A percentile compares a stretch with the other conserved stretches of the same genome.
Conservation (phyloP, 1,140 invertebrate species). For the Pseudomyrmex dendroicus region DNA sequence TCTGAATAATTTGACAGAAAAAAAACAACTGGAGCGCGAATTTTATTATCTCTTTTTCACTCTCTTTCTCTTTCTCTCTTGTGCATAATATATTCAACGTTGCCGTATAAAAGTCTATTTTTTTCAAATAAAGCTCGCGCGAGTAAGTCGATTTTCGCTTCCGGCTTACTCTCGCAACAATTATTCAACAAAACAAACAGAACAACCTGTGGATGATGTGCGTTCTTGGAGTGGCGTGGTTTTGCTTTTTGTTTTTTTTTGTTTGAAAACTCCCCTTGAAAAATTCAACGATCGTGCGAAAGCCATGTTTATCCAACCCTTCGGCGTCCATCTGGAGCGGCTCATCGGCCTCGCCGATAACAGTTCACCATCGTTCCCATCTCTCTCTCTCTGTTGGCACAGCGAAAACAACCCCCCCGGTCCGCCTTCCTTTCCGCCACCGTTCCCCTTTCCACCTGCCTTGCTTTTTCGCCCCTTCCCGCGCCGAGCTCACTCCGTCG, state of each 20-base stretch:
- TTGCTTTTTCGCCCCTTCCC: conserved; percentile 39
- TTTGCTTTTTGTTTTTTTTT: neutral
- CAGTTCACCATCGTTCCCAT: neutral
- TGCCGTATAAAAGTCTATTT: neutral
- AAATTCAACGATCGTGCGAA: neutral
- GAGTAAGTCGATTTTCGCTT: neutral
- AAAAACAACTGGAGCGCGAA: neutral
- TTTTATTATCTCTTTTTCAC: neutral
- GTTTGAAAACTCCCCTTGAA: neutral
- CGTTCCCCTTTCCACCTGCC: conserved; percentile 8
- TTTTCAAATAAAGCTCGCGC: neutral
- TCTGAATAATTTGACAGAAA: conserved; percentile 10
- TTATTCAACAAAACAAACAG: neutral
- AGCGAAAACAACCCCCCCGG: conserved; percentile 39
- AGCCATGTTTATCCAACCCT: neutral
- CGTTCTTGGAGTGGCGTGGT: neutral
- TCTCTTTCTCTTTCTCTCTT: neutral
- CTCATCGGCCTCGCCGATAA: conserved; percentile 30
- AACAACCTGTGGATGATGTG: neutral
- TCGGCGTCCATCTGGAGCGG: neutral
- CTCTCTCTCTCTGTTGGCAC: conserved; percentile 14
- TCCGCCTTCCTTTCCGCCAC: no score
- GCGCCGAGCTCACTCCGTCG: conserved; percentile 73
- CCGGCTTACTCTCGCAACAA: no score
- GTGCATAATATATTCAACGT: neutral